Percentiles rank a stretch among this genome's conserved stretches.
These are phyloP conservation scores for Drosophila guanche DNA, from an alignment of 1,140 invertebrate genomes.

Conservation along the genomic window DNA sequence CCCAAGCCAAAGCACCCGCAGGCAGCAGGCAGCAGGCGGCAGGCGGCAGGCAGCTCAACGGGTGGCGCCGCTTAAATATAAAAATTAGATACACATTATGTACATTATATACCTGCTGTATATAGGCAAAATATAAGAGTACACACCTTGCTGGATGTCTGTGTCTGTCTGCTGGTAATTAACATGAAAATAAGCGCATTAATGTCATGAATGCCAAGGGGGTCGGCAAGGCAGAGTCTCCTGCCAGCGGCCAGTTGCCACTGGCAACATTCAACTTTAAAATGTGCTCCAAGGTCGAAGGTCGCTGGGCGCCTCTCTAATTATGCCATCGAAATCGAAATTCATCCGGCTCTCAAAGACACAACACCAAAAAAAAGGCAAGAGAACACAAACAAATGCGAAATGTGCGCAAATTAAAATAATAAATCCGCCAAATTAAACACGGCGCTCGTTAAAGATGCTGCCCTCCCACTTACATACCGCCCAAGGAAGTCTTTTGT, in stretches of 20 bases:
- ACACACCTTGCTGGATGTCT: not conserved
- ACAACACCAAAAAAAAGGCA: not conserved
- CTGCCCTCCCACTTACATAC: too few relatives aligned
- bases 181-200: conserved; percentile 77
- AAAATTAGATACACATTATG: not conserved
- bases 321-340: conserved; percentile 75
- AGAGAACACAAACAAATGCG: conserved; percentile 18
- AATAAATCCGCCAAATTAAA: conserved; percentile 78
- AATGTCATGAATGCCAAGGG: conserved; percentile 51
- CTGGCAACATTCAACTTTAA: conserved; percentile 8
- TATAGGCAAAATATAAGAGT: too few relatives aligned
- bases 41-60: conserved; percentile 32
- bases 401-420: conserved; percentile 79
- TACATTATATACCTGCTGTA: too few relatives aligned
- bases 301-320: conserved; percentile 32
- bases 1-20: conserved; percentile 21
- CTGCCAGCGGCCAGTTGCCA: not conserved
- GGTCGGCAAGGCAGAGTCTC: conserved; percentile 3
- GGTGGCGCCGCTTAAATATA: conserved; percentile 1
- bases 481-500: conserved; percentile 42
- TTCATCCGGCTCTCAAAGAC: conserved; percentile 5
- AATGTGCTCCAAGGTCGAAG: conserved; percentile 1
- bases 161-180: conserved; percentile 72
- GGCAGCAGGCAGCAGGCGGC: too few relatives aligned
- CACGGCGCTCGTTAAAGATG: conserved; percentile 67